Evolutionary conservation across 2,888 invertebrate genomes (phyloP).

Genomic region (Cosmia pyralina): DNA sequence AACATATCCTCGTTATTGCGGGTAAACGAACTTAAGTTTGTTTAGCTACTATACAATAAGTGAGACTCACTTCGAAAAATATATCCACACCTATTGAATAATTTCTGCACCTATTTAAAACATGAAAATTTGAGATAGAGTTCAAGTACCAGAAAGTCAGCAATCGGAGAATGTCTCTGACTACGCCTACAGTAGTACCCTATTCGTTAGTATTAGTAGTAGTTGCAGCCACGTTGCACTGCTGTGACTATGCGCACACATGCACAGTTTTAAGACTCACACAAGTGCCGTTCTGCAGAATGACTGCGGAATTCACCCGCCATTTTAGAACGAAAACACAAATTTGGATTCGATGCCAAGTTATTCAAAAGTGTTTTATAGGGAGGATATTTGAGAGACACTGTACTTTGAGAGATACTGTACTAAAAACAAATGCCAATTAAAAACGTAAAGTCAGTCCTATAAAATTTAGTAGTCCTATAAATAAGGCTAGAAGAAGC

Average conservation of each 20-base stretch:
- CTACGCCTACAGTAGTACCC: slow-evolving; percentile 78
- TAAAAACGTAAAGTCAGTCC: neutral
- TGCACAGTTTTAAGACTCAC: slow-evolving; percentile 66
- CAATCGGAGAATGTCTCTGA: slow-evolving; percentile 77
- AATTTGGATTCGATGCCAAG: slow-evolving; percentile 3
- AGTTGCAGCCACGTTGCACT: slow-evolving; percentile 77
- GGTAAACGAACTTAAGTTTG: slow-evolving; percentile 73
- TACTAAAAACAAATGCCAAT: neutral
- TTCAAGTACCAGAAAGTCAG: slow-evolving; percentile 78
- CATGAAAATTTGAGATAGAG: neutral
- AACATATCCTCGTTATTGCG: slow-evolving; percentile 67
- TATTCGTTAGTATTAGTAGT: slow-evolving; percentile 60
- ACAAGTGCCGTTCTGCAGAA: slow-evolving; percentile 66
- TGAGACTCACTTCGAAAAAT: slow-evolving; percentile 15
- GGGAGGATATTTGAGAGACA: neutral
- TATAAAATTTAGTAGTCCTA: neutral
- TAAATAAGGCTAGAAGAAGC: slow-evolving; percentile 38
- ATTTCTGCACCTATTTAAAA: neutral
- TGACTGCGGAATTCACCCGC: slow-evolving; percentile 77
- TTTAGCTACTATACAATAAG: slow-evolving; percentile 46
- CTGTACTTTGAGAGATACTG: neutral
- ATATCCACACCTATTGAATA: slow-evolving; percentile 18
- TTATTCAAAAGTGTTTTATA: neutral
- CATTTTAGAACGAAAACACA: slow-evolving; percentile 69
- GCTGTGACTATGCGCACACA: slow-evolving; percentile 74